Conservation (phyloP, 2,113 vertebrate genomes). For the Alethe diademata region DNA sequence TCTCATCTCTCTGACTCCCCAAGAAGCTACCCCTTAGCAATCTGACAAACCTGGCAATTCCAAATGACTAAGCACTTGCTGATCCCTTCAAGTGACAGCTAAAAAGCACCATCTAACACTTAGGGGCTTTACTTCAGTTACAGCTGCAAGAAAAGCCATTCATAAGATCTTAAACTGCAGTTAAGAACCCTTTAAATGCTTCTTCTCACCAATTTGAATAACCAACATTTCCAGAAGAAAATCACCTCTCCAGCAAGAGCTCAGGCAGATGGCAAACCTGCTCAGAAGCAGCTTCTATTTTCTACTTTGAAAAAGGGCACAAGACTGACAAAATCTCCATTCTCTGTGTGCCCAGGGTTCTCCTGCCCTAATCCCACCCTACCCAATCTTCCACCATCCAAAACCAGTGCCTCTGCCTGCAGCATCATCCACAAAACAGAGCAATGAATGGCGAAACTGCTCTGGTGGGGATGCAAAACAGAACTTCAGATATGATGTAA, state of each 20-base stretch:
- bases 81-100: neutral
- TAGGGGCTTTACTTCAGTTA: neutral
- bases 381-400: neutral
- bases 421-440: neutral
- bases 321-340: neutral
- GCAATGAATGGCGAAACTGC: neutral
- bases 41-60: neutral
- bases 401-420: neutral
- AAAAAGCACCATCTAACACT: neutral
- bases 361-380: neutral
- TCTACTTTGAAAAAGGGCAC: neutral
- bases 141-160: neutral
- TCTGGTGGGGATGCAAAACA: neutral
- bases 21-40: neutral
- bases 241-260: neutral
- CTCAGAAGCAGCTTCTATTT: neutral
- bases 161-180: neutral
- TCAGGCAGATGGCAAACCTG: neutral
- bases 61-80: neutral
- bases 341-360: neutral
- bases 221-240: neutral
- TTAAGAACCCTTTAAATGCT: neutral
- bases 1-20: neutral
- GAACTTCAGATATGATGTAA: neutral
- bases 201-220: neutral